These are phyloP conservation scores for Meta bourneti DNA, from an alignment of 2,888 invertebrate species.

Conservation along the genomic window DNA sequence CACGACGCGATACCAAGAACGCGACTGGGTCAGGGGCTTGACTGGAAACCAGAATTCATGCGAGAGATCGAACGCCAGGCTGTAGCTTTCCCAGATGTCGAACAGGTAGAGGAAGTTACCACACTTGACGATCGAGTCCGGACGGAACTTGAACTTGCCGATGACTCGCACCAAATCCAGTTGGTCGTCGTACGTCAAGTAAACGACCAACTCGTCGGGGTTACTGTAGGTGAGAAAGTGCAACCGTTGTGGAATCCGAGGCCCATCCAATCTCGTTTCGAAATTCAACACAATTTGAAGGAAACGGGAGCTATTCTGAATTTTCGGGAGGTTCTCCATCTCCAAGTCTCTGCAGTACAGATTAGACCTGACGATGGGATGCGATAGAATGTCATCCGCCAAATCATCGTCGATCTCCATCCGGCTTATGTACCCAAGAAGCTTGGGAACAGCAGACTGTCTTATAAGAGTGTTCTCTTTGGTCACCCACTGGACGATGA, in stretches of 20 bases:
- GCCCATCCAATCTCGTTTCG: neutral
- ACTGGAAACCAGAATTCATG: constrained; percentile 7
- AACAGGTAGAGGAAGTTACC: constrained; percentile 40
- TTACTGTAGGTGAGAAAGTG: constrained; percentile 14
- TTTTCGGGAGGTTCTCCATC: neutral
- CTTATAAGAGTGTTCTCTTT: neutral
- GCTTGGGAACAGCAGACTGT: neutral
- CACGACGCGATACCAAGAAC: constrained; percentile 15
- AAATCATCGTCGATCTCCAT: constrained; percentile 11
- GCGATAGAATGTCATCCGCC: neutral
- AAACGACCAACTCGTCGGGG: neutral
- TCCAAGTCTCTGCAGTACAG: neutral
- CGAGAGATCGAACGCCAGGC: neutral
- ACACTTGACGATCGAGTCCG: constrained; percentile 10
- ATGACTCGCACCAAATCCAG: constrained; percentile 45
- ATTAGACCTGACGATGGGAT: neutral
- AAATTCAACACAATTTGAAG: neutral
- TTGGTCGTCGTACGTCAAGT: constrained; percentile 40
- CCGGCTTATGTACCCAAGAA: constrained; percentile 2
- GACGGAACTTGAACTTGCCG: neutral
- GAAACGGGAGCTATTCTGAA: neutral
- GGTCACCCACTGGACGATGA: constrained; percentile 12
- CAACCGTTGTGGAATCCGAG: neutral
- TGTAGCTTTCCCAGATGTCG: constrained; percentile 25
- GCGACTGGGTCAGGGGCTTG: neutral